phyloP scores from a whole-genome alignment of 2,888 invertebrate genomes.

The Therioaphis trifolii region DNA sequence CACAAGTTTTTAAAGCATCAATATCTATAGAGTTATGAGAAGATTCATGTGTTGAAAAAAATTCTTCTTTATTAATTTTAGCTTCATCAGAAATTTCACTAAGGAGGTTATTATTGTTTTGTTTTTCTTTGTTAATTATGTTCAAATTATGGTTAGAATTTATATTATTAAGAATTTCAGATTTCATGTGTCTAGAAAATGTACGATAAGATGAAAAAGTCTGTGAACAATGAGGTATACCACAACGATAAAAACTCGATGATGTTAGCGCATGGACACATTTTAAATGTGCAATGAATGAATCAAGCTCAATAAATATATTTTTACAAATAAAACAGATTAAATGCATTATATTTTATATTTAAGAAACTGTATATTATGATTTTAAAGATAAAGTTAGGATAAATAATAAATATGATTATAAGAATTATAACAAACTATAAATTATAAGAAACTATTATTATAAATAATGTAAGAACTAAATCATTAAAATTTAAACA shows the following conservation, averaged over 20 bases:
- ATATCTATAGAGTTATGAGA: conserved; percentile 6
- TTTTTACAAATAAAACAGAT: conserved; percentile 6
- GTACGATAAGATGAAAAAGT: conserved; percentile 9
- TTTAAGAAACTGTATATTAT: background rate
- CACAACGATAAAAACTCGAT: background rate
- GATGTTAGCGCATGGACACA: conserved; percentile 20
- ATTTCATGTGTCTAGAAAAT: conserved; percentile 21
- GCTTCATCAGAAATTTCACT: too few relatives aligned
- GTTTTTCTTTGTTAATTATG: background rate
- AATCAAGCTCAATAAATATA: background rate
- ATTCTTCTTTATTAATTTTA: background rate
- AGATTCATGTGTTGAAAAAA: background rate
- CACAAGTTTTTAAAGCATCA: background rate
- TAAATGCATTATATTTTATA: conserved; percentile 4
- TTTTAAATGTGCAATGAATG: conserved; percentile 1
- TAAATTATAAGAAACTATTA: too few relatives aligned
- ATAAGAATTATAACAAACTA: too few relatives aligned
- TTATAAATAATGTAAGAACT: too few relatives aligned
- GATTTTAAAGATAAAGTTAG: too few relatives aligned
- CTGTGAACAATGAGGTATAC: conserved; percentile 14
- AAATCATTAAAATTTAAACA: background rate
- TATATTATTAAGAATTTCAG: conserved; percentile 7
- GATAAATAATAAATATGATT: too few relatives aligned
- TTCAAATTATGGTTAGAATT: conserved; percentile 18
- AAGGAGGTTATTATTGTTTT: background rate